Conservation (phyloP, 2,888 invertebrate species). For the Hypsopygia costalis region DNA sequence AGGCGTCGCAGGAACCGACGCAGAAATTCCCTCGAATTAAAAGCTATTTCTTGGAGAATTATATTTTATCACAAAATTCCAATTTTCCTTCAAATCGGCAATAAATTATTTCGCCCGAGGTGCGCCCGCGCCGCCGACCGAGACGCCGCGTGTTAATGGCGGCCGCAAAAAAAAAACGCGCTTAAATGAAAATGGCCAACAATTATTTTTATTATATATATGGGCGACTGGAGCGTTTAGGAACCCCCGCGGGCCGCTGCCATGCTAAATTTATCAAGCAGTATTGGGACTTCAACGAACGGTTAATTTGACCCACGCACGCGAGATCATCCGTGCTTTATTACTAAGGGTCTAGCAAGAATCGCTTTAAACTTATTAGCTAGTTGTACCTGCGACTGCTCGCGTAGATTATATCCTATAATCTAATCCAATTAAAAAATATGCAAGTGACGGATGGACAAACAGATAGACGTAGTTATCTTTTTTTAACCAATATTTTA, state of each 20-base stretch:
- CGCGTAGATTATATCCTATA: no score
- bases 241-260: slow-evolving; percentile 25
- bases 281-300: not conserved
- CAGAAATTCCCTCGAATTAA: slow-evolving; percentile 27
- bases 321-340: not conserved
- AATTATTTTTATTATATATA: slow-evolving; percentile 49
- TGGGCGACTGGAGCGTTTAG: slow-evolving; percentile 24
- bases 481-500: no score
- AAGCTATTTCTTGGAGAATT: slow-evolving; percentile 29
- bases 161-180: slow-evolving; percentile 43
- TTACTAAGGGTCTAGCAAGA: no score
- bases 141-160: slow-evolving; percentile 49
- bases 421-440: no score
- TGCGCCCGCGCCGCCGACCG: slow-evolving; percentile 49
- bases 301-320: slow-evolving; percentile 2
- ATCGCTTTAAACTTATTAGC: no score
- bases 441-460: no score
- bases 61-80: slow-evolving; percentile 57
- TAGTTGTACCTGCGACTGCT: no score
- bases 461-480: no score
- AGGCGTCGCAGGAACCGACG: slow-evolving; percentile 29
- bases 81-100: slow-evolving; percentile 65
- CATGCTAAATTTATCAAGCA: not conserved
- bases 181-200: slow-evolving; percentile 57
- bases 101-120: slow-evolving; percentile 61